phyloP scores from a whole-genome alignment of 1,140 invertebrate species.

The Myzus persicae region DNA sequence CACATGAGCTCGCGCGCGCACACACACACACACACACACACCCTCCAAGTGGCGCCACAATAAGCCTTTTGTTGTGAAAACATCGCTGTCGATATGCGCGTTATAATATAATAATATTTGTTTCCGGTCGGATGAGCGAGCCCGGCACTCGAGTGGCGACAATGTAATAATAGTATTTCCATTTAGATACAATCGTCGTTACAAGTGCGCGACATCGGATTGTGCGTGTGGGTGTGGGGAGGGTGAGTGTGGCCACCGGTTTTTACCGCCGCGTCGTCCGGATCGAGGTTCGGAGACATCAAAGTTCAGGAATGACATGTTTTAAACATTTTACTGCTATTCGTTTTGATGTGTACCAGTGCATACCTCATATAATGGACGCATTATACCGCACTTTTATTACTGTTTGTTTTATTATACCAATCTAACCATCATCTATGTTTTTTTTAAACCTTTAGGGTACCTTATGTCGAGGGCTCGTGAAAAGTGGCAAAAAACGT shows the following conservation, averaged over 20 bases:
- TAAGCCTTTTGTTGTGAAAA: constrained; percentile 39
- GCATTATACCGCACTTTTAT: no score
- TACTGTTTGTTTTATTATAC: neutral
- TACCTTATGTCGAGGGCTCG: no score
- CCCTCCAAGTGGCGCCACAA: constrained; percentile 4
- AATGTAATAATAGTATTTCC: constrained; percentile 14
- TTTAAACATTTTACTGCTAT: neutral
- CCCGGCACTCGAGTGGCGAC: neutral
- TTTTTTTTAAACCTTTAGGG: no score
- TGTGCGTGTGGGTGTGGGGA: neutral
- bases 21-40: no score
- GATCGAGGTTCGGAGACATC: neutral
- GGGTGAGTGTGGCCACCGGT: no score
- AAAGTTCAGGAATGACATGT: neutral
- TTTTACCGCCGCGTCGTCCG: neutral
- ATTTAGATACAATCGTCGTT: constrained; percentile 17
- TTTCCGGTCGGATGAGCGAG: neutral
- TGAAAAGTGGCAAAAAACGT: neutral
- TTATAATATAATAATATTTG: constrained; percentile 5
- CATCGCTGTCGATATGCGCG: constrained; percentile 1
- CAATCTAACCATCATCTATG: no score
- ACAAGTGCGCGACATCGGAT: neutral
- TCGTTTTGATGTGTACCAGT: neutral
- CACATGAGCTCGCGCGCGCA: no score
- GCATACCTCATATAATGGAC: no score